These are phyloP conservation scores for Zapus hudsonius DNA, from an alignment of 2,113 vertebrate species.

Conservation along the genomic window DNA sequence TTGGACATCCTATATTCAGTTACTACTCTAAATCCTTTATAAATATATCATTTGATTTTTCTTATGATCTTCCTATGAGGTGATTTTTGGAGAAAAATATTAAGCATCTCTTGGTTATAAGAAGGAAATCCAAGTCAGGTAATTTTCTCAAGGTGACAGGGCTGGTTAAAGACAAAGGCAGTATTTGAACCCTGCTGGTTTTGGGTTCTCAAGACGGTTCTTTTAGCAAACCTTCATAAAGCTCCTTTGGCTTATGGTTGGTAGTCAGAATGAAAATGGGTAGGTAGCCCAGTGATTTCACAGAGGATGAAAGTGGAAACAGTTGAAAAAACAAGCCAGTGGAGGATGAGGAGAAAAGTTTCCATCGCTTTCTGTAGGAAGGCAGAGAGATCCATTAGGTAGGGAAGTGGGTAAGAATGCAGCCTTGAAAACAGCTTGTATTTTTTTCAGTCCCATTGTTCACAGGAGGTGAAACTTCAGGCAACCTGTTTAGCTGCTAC, in stretches of 20 bases:
- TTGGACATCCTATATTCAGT: not conserved
- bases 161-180: not conserved
- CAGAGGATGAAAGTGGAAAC: not conserved
- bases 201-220: not conserved
- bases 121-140: not conserved
- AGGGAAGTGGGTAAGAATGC: not conserved
- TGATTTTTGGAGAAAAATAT: not conserved
- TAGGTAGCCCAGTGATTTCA: not conserved
- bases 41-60: slow-evolving; percentile 14
- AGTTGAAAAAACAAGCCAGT: not conserved
- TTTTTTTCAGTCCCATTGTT: too few relatives aligned
- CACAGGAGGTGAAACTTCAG: not conserved
- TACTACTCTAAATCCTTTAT: not conserved
- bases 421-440: not conserved
- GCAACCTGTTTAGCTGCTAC: not conserved
- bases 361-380: not conserved
- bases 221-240: not conserved
- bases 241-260: not conserved
- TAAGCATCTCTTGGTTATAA: slow-evolving; percentile 6
- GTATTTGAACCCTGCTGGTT: not conserved
- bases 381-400: not conserved
- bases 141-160: not conserved
- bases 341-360: not conserved
- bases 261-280: not conserved
- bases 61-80: not conserved